phyloP scores from a whole-genome alignment of 2,888 invertebrate genomes.

The Hydropsyche betteni region DNA sequence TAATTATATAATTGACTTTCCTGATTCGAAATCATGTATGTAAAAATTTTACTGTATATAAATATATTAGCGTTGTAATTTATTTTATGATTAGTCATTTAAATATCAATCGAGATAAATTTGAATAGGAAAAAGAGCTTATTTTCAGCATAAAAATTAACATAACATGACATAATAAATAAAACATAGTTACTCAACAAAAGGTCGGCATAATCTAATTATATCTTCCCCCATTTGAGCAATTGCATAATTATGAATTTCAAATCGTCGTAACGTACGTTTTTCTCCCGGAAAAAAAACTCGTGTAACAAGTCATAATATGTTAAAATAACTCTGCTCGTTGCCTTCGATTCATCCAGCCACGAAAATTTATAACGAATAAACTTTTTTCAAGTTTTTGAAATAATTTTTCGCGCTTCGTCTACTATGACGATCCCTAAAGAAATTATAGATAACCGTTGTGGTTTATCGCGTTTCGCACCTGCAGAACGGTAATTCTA shows the following conservation, averaged over 20 bases:
- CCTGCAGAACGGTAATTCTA: no score
- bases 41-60: no score
- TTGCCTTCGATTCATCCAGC: conserved; percentile 7
- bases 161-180: background rate
- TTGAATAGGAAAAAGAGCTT: background rate
- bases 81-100: no score
- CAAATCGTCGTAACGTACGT: background rate
- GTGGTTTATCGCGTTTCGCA: no score
- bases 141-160: background rate
- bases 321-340: background rate
- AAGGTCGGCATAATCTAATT: background rate
- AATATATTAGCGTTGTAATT: no score
- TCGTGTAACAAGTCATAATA: conserved; percentile 2
- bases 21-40: no score
- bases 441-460: no score
- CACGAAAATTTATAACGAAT: conserved; percentile 20
- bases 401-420: conserved; percentile 9
- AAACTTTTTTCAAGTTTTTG: background rate
- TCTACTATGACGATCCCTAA: no score
- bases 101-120: background rate
- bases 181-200: no score
- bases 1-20: no score
- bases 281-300: conserved; percentile 14
- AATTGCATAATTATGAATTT: conserved; percentile 4
- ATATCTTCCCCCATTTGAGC: background rate